Base-by-base conservation (phyloP, 2,797 vertebrate genomes). In the Helicolenus hilgendorfi region DNA sequence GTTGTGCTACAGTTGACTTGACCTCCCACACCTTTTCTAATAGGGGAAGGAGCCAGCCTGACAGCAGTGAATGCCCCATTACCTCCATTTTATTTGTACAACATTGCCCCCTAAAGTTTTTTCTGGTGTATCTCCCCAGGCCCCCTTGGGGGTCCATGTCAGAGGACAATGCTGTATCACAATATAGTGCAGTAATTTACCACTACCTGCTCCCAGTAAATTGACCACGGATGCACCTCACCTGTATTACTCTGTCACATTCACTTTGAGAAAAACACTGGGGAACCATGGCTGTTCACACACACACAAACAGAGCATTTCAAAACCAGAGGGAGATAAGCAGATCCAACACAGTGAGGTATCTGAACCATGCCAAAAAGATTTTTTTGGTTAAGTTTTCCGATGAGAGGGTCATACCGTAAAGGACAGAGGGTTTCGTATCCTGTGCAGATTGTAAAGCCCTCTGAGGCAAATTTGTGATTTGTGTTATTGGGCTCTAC, bases 71-170 rank as follows among this genome's bases (percentile, higher is more conserved):
- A 70, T 53, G 72, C 27, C 49, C 27, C 18, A 64, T 84, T 60
- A 41, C 41, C 79, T 89, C 11, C 24, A 14, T 65, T 89, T 92
- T 77, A 86, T 83, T 96, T 95, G 94, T 94, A 77, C 96, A 97
- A 97, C 92, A 94, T 92, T 96, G 96, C 97, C 97, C 94, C 96
- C 97, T 94, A 89, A 94, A 94, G 97, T 92, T 86, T 73, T 71
- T 76, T 31, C 63, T 78, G 81, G 88, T 77, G 76, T 41, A 77
- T 81, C 78, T 85, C 81, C 36, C 11, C 27, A 26, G 76, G 62
- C 77, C 59, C 74, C 35, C 71, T 22, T 0, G 1, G 26, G 76
- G 65, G 68, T 24, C 41, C 26, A 0, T 88, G 85, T 91, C 88
- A 92, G 85, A 92, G 87, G 85, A 93, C 79, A 77, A 82, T 69